Evolutionary conservation across 2,888 invertebrate species (phyloP).

Genomic region (Tupiocoris notatus): DNA sequence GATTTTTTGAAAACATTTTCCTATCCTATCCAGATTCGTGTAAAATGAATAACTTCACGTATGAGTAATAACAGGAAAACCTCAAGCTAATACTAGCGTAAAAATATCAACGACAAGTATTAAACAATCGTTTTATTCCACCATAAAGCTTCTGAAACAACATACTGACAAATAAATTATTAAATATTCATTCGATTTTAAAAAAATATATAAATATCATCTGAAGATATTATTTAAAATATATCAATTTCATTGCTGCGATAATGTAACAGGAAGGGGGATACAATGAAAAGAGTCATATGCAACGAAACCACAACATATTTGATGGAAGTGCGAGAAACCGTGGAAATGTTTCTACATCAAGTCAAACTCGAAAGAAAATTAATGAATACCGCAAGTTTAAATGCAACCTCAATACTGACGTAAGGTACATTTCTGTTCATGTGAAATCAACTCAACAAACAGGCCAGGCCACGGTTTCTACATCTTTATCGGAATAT

Average conservation of each 20-base stretch:
- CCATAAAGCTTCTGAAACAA: slow-evolving; percentile 32
- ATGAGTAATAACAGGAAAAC: too few species aligned
- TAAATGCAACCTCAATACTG: background rate
- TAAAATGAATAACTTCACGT: too few species aligned
- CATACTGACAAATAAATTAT: slow-evolving; percentile 39
- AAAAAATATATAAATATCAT: slow-evolving; percentile 40
- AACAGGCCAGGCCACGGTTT: too few species aligned
- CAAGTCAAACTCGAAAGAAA: background rate
- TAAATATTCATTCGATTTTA: slow-evolving; percentile 40
- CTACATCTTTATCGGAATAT: too few species aligned
- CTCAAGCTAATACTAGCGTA: too few species aligned
- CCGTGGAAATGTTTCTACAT: background rate
- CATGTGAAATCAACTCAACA: too few species aligned
- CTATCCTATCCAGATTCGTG: too few species aligned
- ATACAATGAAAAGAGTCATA: background rate
- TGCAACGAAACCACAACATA: background rate
- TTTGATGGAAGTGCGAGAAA: background rate
- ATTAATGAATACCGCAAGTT: too few species aligned
- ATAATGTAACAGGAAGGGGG: background rate
- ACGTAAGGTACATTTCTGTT: too few species aligned
- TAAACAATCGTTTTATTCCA: slow-evolving; percentile 36
- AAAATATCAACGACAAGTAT: background rate
- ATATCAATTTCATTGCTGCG: slow-evolving; percentile 32
- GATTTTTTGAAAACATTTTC: too few species aligned
- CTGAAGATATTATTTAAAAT: slow-evolving; percentile 30